Conservation (phyloP, 2,888 invertebrate genomes). For the Caenorhabditis drosophilae region DNA sequence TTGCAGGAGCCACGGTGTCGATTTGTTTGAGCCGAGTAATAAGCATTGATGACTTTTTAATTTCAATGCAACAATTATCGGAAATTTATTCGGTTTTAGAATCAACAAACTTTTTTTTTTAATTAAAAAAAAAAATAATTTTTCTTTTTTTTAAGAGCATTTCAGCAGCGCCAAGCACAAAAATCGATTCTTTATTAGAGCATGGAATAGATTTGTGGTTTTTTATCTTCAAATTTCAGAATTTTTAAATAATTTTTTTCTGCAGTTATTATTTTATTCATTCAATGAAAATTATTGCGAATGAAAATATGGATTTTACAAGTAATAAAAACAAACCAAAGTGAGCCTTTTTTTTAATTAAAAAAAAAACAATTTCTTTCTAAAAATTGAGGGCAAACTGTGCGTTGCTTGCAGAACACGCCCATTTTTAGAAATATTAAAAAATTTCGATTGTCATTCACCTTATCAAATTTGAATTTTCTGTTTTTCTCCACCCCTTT, state of each 20-base stretch:
- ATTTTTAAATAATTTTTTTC: neutral
- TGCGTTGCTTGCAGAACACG: too few relatives aligned
- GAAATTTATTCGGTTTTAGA: conserved; percentile 7
- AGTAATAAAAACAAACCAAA: too few relatives aligned
- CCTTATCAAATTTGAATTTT: too few relatives aligned
- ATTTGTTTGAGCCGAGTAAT: conserved; percentile 31
- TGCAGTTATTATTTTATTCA: conserved; percentile 1
- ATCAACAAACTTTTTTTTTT: too few relatives aligned
- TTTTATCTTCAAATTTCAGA: neutral
- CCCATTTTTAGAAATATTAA: neutral
- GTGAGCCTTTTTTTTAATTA: too few relatives aligned
- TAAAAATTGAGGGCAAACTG: too few relatives aligned
- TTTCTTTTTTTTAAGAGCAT: too few relatives aligned
- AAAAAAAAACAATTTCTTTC: neutral
- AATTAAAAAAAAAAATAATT: too few relatives aligned
- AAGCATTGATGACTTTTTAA: conserved; percentile 24
- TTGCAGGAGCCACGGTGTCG: conserved; percentile 17
- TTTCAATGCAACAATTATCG: conserved; percentile 13
- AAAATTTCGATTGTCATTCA: neutral
- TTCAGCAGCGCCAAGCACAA: neutral
- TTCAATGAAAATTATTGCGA: conserved; percentile 1
- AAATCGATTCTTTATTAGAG: neutral
- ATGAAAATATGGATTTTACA: too few relatives aligned
- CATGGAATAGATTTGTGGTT: neutral
- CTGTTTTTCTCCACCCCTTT: too few relatives aligned